Conservation (phyloP, 2,888 invertebrate species). For the Cetonia aurata region DNA sequence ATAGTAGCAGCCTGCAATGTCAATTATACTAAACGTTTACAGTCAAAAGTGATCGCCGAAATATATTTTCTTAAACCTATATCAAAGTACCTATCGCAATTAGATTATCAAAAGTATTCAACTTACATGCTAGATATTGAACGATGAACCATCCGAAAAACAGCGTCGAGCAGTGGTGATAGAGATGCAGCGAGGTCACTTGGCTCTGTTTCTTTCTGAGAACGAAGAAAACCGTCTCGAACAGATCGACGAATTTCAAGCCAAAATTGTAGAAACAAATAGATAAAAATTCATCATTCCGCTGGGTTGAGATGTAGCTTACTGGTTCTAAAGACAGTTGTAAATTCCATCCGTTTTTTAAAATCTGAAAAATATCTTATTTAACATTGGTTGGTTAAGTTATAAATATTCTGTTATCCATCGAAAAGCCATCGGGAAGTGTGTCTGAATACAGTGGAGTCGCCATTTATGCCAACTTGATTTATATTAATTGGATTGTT, state of each 20-base stretch:
- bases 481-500: no score
- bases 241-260: constrained; percentile 75
- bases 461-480: no score
- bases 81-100: no score
- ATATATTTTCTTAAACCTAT: no score
- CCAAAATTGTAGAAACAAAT: constrained; percentile 72
- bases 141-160: constrained; percentile 72
- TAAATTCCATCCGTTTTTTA: constrained; percentile 74
- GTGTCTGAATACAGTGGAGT: no score
- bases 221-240: constrained; percentile 80
- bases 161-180: constrained; percentile 77
- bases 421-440: no score
- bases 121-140: constrained; percentile 77
- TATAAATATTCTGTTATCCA: neutral
- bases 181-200: constrained; percentile 79
- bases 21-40: no score
- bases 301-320: constrained; percentile 72
- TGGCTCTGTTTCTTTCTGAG: constrained; percentile 79
- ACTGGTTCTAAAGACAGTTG: constrained; percentile 76
- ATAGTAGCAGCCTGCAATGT: no score
- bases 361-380: constrained; percentile 65
- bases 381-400: neutral
- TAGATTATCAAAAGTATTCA: neutral
- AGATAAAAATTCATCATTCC: constrained; percentile 65
- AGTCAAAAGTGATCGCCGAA: no score